A percentile compares a stretch with the other conserved stretches of the same genome.
Evolutionary conservation across 2,888 invertebrate species (phyloP).

Genomic region (Noctua janthe): DNA sequence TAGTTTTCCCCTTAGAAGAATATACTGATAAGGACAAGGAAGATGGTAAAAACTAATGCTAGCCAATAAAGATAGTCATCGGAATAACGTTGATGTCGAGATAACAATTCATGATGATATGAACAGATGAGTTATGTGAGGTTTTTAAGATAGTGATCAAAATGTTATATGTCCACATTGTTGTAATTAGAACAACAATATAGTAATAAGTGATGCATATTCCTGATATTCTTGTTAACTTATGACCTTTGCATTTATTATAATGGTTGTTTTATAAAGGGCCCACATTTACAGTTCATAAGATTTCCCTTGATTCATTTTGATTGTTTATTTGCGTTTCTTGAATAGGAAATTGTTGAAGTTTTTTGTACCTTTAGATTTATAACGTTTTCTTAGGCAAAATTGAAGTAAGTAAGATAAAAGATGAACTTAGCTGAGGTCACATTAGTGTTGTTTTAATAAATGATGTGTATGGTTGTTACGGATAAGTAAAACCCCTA

Average conservation of each 20-base stretch:
- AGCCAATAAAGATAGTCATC: slow-evolving; percentile 27
- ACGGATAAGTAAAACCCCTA: too few species aligned
- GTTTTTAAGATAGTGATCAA: slow-evolving; percentile 24
- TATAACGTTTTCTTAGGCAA: too few species aligned
- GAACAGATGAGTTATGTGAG: neutral
- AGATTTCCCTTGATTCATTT: neutral
- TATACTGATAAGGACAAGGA: slow-evolving; percentile 16
- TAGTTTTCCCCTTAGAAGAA: neutral
- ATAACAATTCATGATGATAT: neutral
- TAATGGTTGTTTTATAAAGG: neutral
- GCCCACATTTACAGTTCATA: neutral
- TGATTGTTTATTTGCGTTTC: too few species aligned
- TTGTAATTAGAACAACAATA: slow-evolving; percentile 26
- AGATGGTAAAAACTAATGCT: slow-evolving; percentile 1
- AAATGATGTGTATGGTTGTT: too few species aligned
- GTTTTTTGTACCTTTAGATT: too few species aligned
- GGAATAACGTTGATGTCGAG: neutral
- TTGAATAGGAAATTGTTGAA: too few species aligned
- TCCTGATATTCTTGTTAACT: slow-evolving; percentile 25
- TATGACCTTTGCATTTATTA: slow-evolving; percentile 18
- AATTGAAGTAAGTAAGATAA: too few species aligned
- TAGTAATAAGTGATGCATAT: neutral
- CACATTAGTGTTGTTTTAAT: too few species aligned
- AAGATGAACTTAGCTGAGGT: too few species aligned
- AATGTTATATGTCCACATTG: neutral